Conservation (phyloP, 2,113 vertebrate genomes). For the Perccottus glenii region DNA sequence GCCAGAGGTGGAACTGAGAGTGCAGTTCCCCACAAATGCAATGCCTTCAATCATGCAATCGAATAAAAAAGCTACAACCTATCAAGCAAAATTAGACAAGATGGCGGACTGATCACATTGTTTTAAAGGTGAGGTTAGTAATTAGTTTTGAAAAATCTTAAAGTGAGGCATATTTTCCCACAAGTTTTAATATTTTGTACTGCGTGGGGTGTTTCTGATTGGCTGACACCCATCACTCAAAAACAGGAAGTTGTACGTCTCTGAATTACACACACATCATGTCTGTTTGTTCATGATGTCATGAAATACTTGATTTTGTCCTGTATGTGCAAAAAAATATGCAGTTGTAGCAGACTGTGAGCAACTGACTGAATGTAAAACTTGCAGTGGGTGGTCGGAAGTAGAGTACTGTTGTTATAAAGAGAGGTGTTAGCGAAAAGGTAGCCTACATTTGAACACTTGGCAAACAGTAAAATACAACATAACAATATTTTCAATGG, state of each 20-base stretch:
- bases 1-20: constrained; percentile 65
- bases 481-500: no score
- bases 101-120: neutral
- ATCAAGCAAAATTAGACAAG: constrained; percentile 2
- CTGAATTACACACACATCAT: no score
- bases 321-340: neutral
- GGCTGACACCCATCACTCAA: neutral
- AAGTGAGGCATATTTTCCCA: neutral
- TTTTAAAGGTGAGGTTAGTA: neutral
- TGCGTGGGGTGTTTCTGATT: neutral
- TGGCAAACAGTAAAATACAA: no score
- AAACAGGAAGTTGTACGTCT: neutral
- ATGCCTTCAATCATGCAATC: constrained; percentile 41
- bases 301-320: no score
- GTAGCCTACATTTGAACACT: no score
- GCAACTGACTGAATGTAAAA: no score
- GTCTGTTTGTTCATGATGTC: no score
- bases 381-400: no score
- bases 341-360: no score
- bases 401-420: no score
- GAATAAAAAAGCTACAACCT: neutral
- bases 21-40: constrained; percentile 21
- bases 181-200: neutral
- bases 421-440: no score
- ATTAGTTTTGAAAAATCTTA: neutral